Base-by-base conservation (phyloP, 2,888 invertebrate genomes). In the Zelleria hepariella region DNA sequence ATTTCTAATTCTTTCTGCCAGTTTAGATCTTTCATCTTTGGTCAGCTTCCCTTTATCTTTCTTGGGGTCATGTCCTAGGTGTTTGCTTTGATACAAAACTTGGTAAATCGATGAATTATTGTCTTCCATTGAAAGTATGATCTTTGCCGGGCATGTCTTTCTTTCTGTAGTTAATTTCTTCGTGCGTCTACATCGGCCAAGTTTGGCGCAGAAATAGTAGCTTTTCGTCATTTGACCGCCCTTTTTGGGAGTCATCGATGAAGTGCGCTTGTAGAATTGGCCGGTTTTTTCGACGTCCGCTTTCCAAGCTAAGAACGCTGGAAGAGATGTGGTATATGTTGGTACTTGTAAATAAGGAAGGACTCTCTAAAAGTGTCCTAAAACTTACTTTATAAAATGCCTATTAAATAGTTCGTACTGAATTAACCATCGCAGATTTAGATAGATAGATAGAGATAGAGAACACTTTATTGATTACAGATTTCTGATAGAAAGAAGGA, bases 191-290 rank as follows among this genome's bases (percentile, higher is more conserved):
- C 20, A 42, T 8, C 15, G 18, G 21, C 58, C 58, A 2, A 58
- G 57, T 25, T 52, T 57, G 1, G 23, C 32, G 42, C 61, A 61
- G 42, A 55, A 51, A 21, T 53, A 61, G 32, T 59, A 61, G 26
- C 27, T 59, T 58, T 59, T 60, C 48, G 42, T 60, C 23, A 59
- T 51, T 64, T 53, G 24, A 57, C 61, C 0, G 63, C 55, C 55
- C 18, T 32, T 27, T 32, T 55, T 55, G 8, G 20, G 8, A 10
- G 7, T 21, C 5, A 21, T 8, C 7, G 20, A 32, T 21, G 55
- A 32, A 18, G 55, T 24, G 4, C 55, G 27, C 27, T 55, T 55
- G 55, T 20, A 55, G 32, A 55, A 27, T 21, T 4, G 18, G 32
- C 26, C 55, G 8, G 5, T 32, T 20, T 32, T 18, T 27, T 32